Evolutionary conservation across 2,888 invertebrate species (phyloP).

Genomic region (Trichogramma dendrolimi): DNA sequence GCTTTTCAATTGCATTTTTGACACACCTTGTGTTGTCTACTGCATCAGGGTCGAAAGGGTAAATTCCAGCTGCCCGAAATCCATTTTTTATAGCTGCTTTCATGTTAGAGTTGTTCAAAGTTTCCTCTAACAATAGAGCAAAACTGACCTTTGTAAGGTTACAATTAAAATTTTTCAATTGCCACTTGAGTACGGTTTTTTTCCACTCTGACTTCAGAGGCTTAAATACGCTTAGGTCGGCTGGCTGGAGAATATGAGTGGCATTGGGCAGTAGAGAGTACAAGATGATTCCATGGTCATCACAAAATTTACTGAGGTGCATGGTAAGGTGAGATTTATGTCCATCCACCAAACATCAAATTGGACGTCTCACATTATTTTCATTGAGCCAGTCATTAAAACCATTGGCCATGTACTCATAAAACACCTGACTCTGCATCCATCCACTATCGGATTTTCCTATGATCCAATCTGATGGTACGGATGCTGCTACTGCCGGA

Average conservation of each 20-base stretch:
- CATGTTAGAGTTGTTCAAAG: too few species aligned
- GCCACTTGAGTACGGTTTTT: neutral
- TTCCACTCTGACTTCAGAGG: constrained; percentile 31
- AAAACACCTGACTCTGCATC: constrained; percentile 40
- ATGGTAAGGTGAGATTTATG: constrained; percentile 35
- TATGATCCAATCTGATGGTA: constrained; percentile 31
- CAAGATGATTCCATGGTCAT: constrained; percentile 30
- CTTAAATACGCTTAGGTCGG: constrained; percentile 43
- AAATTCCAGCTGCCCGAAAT: neutral
- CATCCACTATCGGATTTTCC: constrained; percentile 37
- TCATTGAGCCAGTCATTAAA: constrained; percentile 29
- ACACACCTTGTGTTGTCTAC: neutral
- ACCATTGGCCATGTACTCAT: constrained; percentile 36
- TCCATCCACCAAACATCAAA: constrained; percentile 35
- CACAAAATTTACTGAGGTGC: constrained; percentile 35
- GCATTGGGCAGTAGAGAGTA: constrained; percentile 31
- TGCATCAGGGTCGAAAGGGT: neutral
- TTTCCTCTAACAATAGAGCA: too few species aligned
- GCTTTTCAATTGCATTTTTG: neutral
- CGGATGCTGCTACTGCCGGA: constrained; percentile 15
- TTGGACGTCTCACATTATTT: constrained; percentile 32
- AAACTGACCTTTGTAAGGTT: neutral
- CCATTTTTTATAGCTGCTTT: constrained; percentile 1
- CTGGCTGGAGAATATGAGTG: constrained; percentile 39
- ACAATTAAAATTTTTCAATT: neutral